phyloP scores from a whole-genome alignment of 2,888 invertebrate genomes.

The Lasioglossum villosulum region DNA sequence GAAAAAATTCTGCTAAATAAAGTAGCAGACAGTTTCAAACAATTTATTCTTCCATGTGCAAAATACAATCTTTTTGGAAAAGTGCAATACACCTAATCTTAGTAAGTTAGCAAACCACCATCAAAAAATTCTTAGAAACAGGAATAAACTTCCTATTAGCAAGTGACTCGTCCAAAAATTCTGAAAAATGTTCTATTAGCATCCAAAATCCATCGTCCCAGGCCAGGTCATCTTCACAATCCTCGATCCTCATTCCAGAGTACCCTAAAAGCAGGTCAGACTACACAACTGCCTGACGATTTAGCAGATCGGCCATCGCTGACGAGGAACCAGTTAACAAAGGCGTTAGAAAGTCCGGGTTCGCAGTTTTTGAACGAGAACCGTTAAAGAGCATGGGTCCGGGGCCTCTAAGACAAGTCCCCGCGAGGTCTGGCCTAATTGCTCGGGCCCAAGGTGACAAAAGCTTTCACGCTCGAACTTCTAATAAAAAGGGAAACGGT shows the following conservation, averaged over 20 bases:
- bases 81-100: too few species aligned
- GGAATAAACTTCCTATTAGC: not conserved
- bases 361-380: slow-evolving; percentile 8
- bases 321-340: slow-evolving; percentile 8
- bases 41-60: not conserved
- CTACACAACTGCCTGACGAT: not conserved
- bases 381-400: slow-evolving; percentile 34
- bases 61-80: too few species aligned
- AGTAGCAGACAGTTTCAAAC: not conserved
- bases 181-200: not conserved
- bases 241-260: not conserved
- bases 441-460: slow-evolving; percentile 47
- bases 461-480: slow-evolving; percentile 44
- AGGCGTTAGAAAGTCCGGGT: slow-evolving; percentile 41
- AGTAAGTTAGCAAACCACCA: not conserved
- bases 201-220: not conserved
- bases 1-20: not conserved
- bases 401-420: slow-evolving; percentile 15
- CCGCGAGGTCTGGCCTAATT: slow-evolving; percentile 27
- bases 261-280: not conserved
- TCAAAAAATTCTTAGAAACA: not conserved
- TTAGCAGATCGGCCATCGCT: not conserved
- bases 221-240: not conserved
- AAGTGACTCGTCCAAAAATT: not conserved
- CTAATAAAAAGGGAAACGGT: slow-evolving; percentile 32